Percentiles rank a stretch among this genome's conserved stretches.
Evolutionary conservation across 2,888 invertebrate genomes (phyloP).

Genomic region (Leucania comma): DNA sequence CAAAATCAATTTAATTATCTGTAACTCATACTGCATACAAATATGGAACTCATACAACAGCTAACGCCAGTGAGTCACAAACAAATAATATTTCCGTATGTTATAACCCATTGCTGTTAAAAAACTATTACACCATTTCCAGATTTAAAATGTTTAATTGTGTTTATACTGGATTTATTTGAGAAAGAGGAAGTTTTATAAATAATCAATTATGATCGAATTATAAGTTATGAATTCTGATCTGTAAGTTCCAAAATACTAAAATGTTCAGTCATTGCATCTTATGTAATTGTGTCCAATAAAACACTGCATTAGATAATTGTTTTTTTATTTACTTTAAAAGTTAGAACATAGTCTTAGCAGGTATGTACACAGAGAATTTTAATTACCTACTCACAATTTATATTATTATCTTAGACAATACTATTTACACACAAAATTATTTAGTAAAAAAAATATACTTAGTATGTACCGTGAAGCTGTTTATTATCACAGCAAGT

Average conservation of each 20-base stretch:
- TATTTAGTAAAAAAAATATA: slow-evolving; percentile 4
- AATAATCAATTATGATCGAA: background rate
- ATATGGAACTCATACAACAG: too few species aligned
- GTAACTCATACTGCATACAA: background rate
- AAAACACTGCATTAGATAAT: slow-evolving; percentile 18
- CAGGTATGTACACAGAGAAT: slow-evolving; percentile 2
- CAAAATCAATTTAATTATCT: background rate
- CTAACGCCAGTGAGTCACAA: too few species aligned
- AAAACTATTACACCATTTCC: background rate
- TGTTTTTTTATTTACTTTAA: slow-evolving; percentile 22
- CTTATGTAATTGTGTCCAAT: slow-evolving; percentile 8
- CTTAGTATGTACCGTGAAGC: slow-evolving; percentile 5
- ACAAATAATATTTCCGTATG: background rate
- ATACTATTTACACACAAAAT: slow-evolving; percentile 40
- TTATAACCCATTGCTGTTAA: background rate
- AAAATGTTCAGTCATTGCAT: background rate
- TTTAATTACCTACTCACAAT: background rate
- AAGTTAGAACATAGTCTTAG: slow-evolving; percentile 19
- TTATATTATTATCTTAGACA: background rate
- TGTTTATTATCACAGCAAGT: slow-evolving; percentile 11
- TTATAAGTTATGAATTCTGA: background rate
- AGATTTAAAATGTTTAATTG: background rate
- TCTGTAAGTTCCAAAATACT: background rate
- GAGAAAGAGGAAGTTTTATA: background rate
- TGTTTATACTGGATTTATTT: background rate